These are phyloP conservation scores for Vulpes vulpes DNA, from an alignment of 2,113 vertebrate species.

Conservation along the genomic window DNA sequence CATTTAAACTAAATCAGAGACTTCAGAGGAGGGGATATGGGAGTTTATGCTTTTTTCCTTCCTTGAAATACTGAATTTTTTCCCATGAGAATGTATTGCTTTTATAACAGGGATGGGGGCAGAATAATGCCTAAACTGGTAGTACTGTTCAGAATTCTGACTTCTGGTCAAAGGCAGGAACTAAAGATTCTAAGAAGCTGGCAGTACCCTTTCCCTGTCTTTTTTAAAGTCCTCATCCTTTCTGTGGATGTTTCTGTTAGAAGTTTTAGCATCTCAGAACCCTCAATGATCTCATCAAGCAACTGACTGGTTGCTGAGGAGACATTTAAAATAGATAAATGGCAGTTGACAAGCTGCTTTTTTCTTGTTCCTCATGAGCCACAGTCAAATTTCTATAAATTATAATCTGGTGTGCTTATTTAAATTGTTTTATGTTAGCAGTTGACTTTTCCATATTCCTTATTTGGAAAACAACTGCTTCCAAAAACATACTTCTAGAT, in stretches of 20 bases:
- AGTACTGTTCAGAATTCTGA: neutral
- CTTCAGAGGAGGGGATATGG: neutral
- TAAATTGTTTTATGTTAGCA: slow-evolving; percentile 30
- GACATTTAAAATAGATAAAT: slow-evolving; percentile 47
- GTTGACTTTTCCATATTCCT: neutral
- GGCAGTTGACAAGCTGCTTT: neutral
- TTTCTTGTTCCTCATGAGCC: slow-evolving; percentile 6
- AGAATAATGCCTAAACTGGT: neutral
- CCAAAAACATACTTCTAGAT: neutral
- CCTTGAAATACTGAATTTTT: neutral
- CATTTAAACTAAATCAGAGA: slow-evolving; percentile 19
- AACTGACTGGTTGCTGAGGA: slow-evolving; percentile 28
- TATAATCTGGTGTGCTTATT: neutral
- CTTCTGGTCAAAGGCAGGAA: slow-evolving; percentile 14
- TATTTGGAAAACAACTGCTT: slow-evolving; percentile 29
- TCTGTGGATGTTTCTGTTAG: neutral
- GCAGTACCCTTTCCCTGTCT: neutral
- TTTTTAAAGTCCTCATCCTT: neutral
- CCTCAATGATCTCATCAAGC: slow-evolving; percentile 38
- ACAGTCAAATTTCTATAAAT: slow-evolving; percentile 15
- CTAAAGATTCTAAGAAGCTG: slow-evolving; percentile 33
- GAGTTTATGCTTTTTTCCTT: neutral
- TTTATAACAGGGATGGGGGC: neutral
- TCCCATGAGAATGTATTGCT: neutral
- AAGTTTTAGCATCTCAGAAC: slow-evolving; percentile 20